Conservation (phyloP, 2,888 invertebrate species). For the Hypomecis punctinalis region DNA sequence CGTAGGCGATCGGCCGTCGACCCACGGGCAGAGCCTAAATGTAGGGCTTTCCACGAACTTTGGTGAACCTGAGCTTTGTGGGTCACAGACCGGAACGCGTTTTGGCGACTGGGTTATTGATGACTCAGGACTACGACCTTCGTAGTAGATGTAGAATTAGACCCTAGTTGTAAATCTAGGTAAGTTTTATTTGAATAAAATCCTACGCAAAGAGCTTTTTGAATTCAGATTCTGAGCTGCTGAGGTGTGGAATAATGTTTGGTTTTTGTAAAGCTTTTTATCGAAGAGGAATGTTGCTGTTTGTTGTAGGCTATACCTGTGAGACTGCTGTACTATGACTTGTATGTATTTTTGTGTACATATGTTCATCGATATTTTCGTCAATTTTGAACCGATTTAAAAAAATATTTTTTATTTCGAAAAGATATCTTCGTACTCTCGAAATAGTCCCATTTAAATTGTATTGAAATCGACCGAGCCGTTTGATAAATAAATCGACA, state of each 20-base stretch:
- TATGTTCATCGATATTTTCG: too few relatives aligned
- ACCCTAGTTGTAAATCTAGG: not conserved
- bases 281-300: too few relatives aligned
- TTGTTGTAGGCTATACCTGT: too few relatives aligned
- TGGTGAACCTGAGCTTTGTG: conserved; percentile 39
- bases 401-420: too few relatives aligned
- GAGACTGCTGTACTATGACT: too few relatives aligned
- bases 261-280: too few relatives aligned
- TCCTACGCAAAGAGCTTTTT: not conserved
- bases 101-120: conserved; percentile 27
- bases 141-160: conserved; percentile 2
- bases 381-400: too few relatives aligned
- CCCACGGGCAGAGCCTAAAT: conserved; percentile 40
- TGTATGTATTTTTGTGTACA: too few relatives aligned
- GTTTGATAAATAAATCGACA: too few relatives aligned
- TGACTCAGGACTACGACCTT: conserved; percentile 28
- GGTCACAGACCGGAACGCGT: conserved; percentile 33
- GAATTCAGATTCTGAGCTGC: not conserved
- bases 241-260: not conserved
- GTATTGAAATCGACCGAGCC: too few relatives aligned
- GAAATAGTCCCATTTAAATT: too few relatives aligned
- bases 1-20: conserved; percentile 56
- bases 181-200: not conserved
- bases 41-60: conserved; percentile 41
- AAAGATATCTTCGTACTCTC: too few relatives aligned